Evolutionary conservation across 2,113 vertebrate species (phyloP), one percentile per base, ranked within the genome.

Genomic region (Elephantulus edwardii): DNA sequence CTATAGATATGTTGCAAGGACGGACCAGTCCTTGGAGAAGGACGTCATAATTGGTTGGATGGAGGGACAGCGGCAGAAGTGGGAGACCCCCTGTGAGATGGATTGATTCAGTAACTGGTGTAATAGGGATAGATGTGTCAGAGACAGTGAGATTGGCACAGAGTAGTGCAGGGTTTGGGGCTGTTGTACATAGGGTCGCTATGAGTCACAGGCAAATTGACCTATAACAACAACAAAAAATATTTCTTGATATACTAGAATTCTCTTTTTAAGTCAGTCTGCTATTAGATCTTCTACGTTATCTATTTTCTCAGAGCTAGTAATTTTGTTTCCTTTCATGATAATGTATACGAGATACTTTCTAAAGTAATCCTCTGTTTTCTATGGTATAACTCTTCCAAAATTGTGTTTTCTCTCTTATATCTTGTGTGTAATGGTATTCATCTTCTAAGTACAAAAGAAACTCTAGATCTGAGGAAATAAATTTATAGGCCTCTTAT

Each of bases 181-280:
- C n/a, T n/a, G n/a, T n/a, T n/a, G n/a, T n/a, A n/a, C n/a, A n/a
- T n/a, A n/a, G n/a, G n/a, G n/a, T n/a, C n/a, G n/a, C n/a, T n/a
- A n/a, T n/a, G n/a, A n/a, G n/a, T n/a, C n/a, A n/a, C n/a, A n/a
- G n/a, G n/a, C n/a, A n/a, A n/a, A n/a, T n/a, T n/a, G n/a, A n/a
- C n/a, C n/a, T n/a, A n/a, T n/a, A n/a, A n/a, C n/a, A n/a, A n/a
- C n/a, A n/a, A n/a, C n/a, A n/a, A n/a, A n/a, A 96, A 96, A 89
- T 95, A 94, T 83, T 87, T 92, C 94, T 91, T 92, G 71, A 88
- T 92, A 94, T 93, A 95, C 93, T 91, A 44, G n/a, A 90, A 90
- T 79, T 83, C 88, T 92, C 22, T 58, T 86, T 93, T 76, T 56
- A 91, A 83, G 35, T 92, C 86, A 85, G 60, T 91, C 82, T 86